Percentiles rank a stretch among this genome's conserved stretches.
These are phyloP conservation scores for Fulica atra DNA, from an alignment of 2,113 vertebrate species.

Conservation along the genomic window DNA sequence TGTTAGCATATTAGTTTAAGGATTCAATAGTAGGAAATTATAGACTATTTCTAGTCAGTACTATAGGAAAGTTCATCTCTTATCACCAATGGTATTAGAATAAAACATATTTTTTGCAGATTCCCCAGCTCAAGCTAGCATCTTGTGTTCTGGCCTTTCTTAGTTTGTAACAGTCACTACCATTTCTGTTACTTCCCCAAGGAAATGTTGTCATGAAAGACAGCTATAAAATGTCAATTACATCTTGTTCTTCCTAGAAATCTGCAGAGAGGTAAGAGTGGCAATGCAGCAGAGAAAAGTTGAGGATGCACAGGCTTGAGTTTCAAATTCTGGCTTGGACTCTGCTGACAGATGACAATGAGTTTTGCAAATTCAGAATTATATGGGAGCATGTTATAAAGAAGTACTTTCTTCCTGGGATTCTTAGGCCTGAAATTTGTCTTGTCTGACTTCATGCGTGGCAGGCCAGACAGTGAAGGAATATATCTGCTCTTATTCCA, in stretches of 20 bases:
- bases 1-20: not conserved
- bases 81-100: not conserved
- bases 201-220: not conserved
- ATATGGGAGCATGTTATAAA: not conserved
- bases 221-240: not conserved
- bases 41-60: not conserved
- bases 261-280: not conserved
- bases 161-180: not conserved
- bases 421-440: not conserved
- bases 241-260: not conserved
- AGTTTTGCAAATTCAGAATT: not conserved
- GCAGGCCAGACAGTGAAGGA: not conserved
- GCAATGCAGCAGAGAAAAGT: not conserved
- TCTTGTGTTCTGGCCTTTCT: not conserved
- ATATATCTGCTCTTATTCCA: not conserved
- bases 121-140: not conserved
- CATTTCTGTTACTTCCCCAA: not conserved
- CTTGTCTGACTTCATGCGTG: not conserved
- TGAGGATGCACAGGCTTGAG: rapidly evolving
- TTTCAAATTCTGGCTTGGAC: not conserved
- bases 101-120: not conserved
- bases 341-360: not conserved
- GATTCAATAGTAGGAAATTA: not conserved
- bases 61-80: not conserved
- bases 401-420: not conserved